Evolutionary conservation across 1,140 invertebrate species (phyloP).

Genomic region (Conus betulinus): DNA sequence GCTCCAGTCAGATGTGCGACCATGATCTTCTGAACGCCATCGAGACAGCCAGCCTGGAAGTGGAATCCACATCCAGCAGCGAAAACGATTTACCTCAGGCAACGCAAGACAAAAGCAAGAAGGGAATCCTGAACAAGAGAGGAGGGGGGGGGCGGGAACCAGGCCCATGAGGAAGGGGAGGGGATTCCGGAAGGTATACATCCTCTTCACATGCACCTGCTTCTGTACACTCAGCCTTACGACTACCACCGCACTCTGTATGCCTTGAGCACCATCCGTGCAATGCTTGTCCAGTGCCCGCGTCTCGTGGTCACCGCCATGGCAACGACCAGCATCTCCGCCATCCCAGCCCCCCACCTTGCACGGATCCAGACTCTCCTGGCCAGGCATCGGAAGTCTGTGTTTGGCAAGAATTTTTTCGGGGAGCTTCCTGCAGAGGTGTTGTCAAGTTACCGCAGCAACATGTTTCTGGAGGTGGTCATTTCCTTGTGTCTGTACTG

Average conservation of each 20-base stretch:
- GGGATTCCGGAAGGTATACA: slow-evolving; percentile 78
- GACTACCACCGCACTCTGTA: slow-evolving; percentile 87
- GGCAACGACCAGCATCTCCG: slow-evolving; percentile 83
- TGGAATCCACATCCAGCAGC: slow-evolving; percentile 64
- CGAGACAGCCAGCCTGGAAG: slow-evolving; percentile 55
- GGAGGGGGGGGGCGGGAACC: not conserved
- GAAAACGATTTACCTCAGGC: slow-evolving; percentile 55
- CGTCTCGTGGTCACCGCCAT: slow-evolving; percentile 84
- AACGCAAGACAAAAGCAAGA: slow-evolving; percentile 57
- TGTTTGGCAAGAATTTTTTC: slow-evolving; percentile 87
- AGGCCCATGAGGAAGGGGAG: not conserved
- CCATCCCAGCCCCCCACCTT: slow-evolving; percentile 74
- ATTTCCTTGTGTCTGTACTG: slow-evolving; percentile 88
- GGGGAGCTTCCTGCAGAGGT: slow-evolving; percentile 81
- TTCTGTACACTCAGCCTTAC: slow-evolving; percentile 88
- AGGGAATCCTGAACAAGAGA: not conserved
- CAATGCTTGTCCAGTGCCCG: slow-evolving; percentile 85
- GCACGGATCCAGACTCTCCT: slow-evolving; percentile 81
- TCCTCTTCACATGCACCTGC: slow-evolving; percentile 88
- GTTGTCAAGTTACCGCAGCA: slow-evolving; percentile 80
- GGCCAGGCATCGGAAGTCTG: slow-evolving; percentile 87
- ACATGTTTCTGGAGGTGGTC: slow-evolving; percentile 90
- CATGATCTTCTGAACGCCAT: slow-evolving; percentile 64
- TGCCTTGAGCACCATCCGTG: slow-evolving; percentile 85
- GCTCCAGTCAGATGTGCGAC: slow-evolving; percentile 54